phyloP scores from a whole-genome alignment of 2,113 vertebrate genomes.

The Tragelaphus strepsiceros region DNA sequence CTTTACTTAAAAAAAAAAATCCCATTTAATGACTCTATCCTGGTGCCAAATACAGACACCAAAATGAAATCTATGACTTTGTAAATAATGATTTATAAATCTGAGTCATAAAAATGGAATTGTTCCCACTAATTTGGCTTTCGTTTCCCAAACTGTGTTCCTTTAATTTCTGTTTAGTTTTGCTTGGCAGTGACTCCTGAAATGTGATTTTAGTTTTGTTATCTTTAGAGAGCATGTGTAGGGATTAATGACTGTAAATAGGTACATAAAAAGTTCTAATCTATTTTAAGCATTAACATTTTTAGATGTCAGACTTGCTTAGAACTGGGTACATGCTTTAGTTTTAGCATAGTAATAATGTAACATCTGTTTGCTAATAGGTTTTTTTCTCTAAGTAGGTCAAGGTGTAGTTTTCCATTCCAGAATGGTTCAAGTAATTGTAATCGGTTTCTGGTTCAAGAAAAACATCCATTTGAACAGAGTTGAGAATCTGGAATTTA shows the following conservation, averaged over 20 bases:
- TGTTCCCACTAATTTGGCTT: neutral
- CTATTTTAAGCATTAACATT: neutral
- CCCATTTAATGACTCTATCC: neutral
- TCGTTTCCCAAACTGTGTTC: neutral
- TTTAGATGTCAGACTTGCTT: neutral
- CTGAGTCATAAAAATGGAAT: neutral
- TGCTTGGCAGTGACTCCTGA: neutral
- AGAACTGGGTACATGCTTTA: neutral
- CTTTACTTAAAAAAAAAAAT: neutral
- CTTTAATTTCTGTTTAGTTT: slow-evolving; percentile 28
- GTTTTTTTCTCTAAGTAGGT: neutral
- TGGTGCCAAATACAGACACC: neutral
- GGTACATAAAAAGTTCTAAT: neutral
- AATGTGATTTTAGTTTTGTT: neutral
- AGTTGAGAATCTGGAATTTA: neutral
- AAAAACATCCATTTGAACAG: neutral
- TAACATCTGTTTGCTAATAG: neutral
- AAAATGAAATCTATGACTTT: neutral
- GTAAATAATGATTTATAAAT: neutral
- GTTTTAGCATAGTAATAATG: neutral
- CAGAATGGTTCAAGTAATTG: neutral
- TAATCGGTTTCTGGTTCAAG: slow-evolving; percentile 6
- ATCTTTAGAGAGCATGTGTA: neutral
- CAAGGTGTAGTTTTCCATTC: neutral
- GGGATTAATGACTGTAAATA: neutral